A percentile compares a stretch with the other conserved stretches of the same genome.
phyloP scores from a whole-genome alignment of 1,140 invertebrate species.

The Chironomus striatipennis region DNA sequence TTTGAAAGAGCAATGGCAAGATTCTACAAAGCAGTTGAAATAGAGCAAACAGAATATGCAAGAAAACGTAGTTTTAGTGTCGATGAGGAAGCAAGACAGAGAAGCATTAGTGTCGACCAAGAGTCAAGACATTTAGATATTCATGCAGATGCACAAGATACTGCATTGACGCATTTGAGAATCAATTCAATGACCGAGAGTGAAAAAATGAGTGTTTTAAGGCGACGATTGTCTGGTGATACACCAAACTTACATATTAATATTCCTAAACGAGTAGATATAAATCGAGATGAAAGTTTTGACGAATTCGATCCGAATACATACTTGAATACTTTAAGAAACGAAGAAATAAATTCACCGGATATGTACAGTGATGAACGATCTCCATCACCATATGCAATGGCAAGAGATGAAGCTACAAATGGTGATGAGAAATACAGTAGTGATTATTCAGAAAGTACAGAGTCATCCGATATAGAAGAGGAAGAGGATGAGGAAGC shows the following conservation, averaged over 20 bases:
- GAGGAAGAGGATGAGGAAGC: conserved; percentile 46
- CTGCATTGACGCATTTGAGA: neutral
- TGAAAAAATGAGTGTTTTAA: neutral
- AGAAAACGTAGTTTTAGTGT: conserved; percentile 32
- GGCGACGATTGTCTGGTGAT: neutral
- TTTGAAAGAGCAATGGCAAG: conserved; percentile 70
- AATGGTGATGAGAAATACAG: conserved; percentile 37
- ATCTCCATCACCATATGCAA: neutral
- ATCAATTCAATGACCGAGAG: neutral
- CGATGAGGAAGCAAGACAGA: conserved; percentile 26
- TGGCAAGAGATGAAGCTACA: conserved; percentile 33
- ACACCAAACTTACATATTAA: neutral
- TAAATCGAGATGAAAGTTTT: neutral
- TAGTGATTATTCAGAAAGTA: conserved; percentile 51
- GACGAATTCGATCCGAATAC: neutral
- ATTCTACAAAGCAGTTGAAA: conserved; percentile 62
- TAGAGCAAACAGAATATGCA: conserved; percentile 54
- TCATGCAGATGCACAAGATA: neutral
- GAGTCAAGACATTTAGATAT: neutral
- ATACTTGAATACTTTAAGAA: neutral
- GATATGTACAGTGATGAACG: neutral
- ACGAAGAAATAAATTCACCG: neutral
- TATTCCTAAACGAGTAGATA: neutral
- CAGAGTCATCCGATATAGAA: conserved; percentile 43
- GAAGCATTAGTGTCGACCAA: conserved; percentile 25